Evolutionary conservation across 2,888 invertebrate genomes (phyloP), one percentile per base, ranked within the genome.

Genomic region (Synergus itoensis): DNA sequence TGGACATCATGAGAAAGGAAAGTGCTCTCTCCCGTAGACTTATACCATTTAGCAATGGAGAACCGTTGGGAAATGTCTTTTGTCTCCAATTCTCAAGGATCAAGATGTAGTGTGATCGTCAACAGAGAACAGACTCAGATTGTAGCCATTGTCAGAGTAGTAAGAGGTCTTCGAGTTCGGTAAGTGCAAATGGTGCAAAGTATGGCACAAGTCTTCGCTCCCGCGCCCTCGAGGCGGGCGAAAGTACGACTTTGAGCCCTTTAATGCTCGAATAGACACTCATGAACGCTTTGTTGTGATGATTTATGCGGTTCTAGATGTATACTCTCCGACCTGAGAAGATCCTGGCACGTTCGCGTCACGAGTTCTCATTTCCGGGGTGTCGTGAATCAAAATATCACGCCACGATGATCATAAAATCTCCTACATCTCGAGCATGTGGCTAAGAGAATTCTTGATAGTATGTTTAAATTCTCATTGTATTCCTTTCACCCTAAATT

Each of bases 331-430:
- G 45, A 67, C 67, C 67, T 45, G 28, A 67, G 67, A 67, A 67
- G 67, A 67, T 67, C 67, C 67, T 67, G 67, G 67, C 67, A 67
- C 67, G 28, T 67, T 67, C 45, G 67, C 67, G 67, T 67, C 67
- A 67, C 67, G 67, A 67, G 21, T 67, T 67, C 67, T 67, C 67
- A 67, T 67, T 67, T 67, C 67, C 67, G 67, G 67, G 67, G 45
- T 67, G 67, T 67, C 67, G 67, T 67, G 67, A 67, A 67, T 67
- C 67, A 67, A 67, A 67, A 67, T 67, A 67, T 67, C 67, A 67
- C 67, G 45, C 67, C 67, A 67, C 45, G 67, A 21, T 45, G 67
- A 67, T 67, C 18, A 67, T 67, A 67, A 67, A 67, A 67, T 67
- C 45, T 67, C 67, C 14, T 67, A 14, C 45, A 67, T 67, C 67